Evolutionary conservation across 2,888 invertebrate species (phyloP), one percentile per base, ranked within the genome.

Genomic region (Unio delphinus): DNA sequence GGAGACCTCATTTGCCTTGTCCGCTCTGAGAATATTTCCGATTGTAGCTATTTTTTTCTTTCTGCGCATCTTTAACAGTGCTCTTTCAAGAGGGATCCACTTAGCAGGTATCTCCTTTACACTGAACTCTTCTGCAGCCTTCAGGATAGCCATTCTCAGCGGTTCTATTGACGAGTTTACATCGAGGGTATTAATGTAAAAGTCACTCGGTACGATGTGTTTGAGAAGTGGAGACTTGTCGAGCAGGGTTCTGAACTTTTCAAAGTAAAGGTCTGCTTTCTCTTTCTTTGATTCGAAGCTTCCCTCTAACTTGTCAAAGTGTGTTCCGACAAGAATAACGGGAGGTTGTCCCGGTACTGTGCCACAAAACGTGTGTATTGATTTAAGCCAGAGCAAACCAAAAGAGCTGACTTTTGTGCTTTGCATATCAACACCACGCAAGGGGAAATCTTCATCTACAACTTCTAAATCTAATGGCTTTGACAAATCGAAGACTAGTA

Each of bases 311-410:
- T 73, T 34, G 45, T 71, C 69, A 17, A 68, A 73, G 62, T 77
- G 74, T 1, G 77, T 75, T 15, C 77, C 77, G 1, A 77, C 75
- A 6, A 77, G 73, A 55, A 77, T 72, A 6, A 75, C 74, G 0
- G 77, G 73, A 5, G 77, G 75, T 34, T 73, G 73, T 20, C 77
- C 70, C 1, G 73, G 77, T 2, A 77, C 67, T 28, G 75, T 71
- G 1, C 77, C 77, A 62, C 77, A 77, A 23, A 75, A 77, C 18
- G 73, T 75, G 64, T 77, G 77, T 34, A 77, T 75, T 0, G 75
- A 77, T 11, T 72, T 64, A 34, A 77, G 56, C 77, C 77, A 77
- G 54, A 77, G 73, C 26, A 70, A 69, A 11, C 75, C 75, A 55
- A 73, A 75, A 62, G 73, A 73, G 56, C 70, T 73, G 23, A 75